Conservation (phyloP, 2,113 vertebrate genomes). For the Vicugna pacos region DNA sequence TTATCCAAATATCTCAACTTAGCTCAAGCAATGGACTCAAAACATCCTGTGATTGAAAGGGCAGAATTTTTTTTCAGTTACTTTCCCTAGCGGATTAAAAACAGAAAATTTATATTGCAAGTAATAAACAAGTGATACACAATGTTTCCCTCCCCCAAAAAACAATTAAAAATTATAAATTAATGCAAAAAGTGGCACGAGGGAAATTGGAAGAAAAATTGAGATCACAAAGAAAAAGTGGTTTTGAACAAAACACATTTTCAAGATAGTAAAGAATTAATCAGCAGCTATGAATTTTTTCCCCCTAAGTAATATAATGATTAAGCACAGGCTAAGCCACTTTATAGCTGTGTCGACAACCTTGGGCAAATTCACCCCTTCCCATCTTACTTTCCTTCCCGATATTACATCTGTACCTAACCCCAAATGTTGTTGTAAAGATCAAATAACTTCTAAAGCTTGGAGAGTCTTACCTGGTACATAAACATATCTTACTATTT, state of each 20-base stretch:
- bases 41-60: slow-evolving; percentile 65
- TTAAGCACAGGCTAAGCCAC: not conserved
- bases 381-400: not conserved
- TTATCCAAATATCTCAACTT: slow-evolving; percentile 65
- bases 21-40: slow-evolving; percentile 52
- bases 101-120: slow-evolving; percentile 51
- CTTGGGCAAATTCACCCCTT: not conserved
- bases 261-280: not conserved
- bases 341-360: not conserved
- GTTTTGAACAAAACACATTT: slow-evolving; percentile 50
- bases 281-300: not conserved
- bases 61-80: slow-evolving; percentile 52
- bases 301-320: accelerated
- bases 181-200: slow-evolving; percentile 53
- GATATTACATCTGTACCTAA: not conserved
- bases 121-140: slow-evolving; percentile 44
- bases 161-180: slow-evolving; percentile 16
- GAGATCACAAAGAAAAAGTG: not conserved
- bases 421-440: not conserved
- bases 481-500: not conserved
- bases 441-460: not conserved
- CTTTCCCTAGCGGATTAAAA: slow-evolving; percentile 64
- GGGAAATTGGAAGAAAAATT: slow-evolving; percentile 12
- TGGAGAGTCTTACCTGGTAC: not conserved
- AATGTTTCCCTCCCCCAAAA: not conserved